Evolutionary conservation across 2,888 invertebrate species (phyloP), one percentile per base, ranked within the genome.

Genomic region (Didymodactylos carnosus): DNA sequence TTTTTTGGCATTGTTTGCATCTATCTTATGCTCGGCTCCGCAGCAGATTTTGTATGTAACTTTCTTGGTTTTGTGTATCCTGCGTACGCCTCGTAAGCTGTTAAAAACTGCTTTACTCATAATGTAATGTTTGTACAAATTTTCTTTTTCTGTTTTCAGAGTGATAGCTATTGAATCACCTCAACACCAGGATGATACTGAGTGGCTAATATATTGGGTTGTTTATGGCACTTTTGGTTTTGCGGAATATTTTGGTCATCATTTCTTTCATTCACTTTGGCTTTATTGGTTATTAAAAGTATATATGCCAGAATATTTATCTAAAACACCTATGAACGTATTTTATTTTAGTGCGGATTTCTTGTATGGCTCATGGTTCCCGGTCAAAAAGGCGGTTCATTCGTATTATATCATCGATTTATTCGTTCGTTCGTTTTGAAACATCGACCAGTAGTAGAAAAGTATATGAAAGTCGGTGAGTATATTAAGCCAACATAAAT

Each of bases 151-250:
- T 39, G 41, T 72, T 78, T 81, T 74, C 79, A 86, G 86, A 39
- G 82, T 86, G 71, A 84, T 84, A 77, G 87, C 87, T 6, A 84
- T 87, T 74, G 87, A 87, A 78, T 84, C 84, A 19, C 75, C 78
- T 25, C 78, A 80, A 76, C 86, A 86, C 78, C 85, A 86, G 53
- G 86, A 86, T 78, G 95, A 97, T 83, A 94, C 94, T 16, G 80
- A 94, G 85, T 99, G 98, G 97, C 86, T 98, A 78, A 97, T 92
- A 0, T 98, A 97, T 83, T 98, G 95, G 97, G 94, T 94, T 23
- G 92, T 95, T 10, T 98, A 90, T 85, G 92, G 94, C 35, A 86
- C 90, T 75, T 92, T 98, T 84, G 91, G 92, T n/a, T 86, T 95
- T 73, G 82, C 91, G 73, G 98, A 98, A 84, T 94, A 90, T 85